These are phyloP conservation scores for Anarhynchus alexandrinus DNA, from an alignment of 2,113 vertebrate genomes.

Conservation along the genomic window DNA sequence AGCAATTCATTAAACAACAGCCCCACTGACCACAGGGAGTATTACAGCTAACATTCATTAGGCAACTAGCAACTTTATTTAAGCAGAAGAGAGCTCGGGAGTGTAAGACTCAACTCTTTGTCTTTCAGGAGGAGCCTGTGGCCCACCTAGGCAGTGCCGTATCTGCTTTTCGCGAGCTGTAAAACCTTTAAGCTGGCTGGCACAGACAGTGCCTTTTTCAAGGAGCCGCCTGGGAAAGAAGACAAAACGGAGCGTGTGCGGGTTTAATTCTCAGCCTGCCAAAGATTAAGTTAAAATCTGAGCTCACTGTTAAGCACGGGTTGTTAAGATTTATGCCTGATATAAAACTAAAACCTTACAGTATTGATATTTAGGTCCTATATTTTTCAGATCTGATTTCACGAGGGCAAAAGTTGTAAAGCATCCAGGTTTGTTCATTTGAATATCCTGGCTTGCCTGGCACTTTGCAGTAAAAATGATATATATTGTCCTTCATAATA, in stretches of 20 bases:
- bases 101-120: conserved; percentile 62
- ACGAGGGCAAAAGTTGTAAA: conserved; percentile 36
- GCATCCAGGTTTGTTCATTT: conserved; percentile 24
- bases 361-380: conserved; percentile 58
- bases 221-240: neutral
- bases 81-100: conserved; percentile 70
- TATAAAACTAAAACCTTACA: conserved; percentile 53
- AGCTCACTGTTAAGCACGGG: conserved; percentile 12
- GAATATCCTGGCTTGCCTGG: conserved; percentile 45
- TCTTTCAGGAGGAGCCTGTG: conserved; percentile 24
- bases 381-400: conserved; percentile 64
- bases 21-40: conserved; percentile 82
- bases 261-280: conserved; percentile 32
- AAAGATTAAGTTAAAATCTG: conserved; percentile 53
- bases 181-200: conserved; percentile 32
- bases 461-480: conserved; percentile 61
- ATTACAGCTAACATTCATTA: conserved; percentile 82
- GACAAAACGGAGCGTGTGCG: neutral
- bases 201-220: conserved; percentile 33
- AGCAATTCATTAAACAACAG: conserved; percentile 88
- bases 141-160: conserved; percentile 26
- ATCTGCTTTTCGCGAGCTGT: conserved; percentile 41
- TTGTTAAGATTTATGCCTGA: conserved; percentile 56
- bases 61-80: conserved; percentile 80
- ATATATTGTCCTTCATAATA: conserved; percentile 33